Evolutionary conservation across 2,888 invertebrate species (phyloP).

Genomic region (Leptarthrus brevirostris): DNA sequence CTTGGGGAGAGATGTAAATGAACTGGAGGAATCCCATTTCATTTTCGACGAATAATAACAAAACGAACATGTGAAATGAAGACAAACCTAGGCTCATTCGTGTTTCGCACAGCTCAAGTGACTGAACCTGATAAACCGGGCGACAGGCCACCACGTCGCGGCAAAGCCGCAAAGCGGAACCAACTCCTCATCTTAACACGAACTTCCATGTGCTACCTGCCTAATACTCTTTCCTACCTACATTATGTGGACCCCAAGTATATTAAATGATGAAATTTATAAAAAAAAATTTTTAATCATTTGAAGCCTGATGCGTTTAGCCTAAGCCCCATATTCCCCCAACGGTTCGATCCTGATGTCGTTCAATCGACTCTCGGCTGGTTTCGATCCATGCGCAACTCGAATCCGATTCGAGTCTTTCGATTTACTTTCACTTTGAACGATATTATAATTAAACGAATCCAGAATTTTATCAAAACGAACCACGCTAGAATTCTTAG

Average conservation of each 20-base stretch:
- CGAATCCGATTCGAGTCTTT: slow-evolving; percentile 5
- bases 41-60: slow-evolving; percentile 25
- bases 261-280: slow-evolving; percentile 24
- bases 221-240: neutral
- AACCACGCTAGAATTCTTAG: slow-evolving; percentile 20
- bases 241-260: slow-evolving; percentile 25
- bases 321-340: neutral
- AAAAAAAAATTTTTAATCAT: slow-evolving; percentile 32
- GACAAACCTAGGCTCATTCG: neutral
- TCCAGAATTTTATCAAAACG: slow-evolving; percentile 19
- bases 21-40: slow-evolving; percentile 41
- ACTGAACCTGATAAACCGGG: slow-evolving; percentile 46
- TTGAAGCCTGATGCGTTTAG: neutral
- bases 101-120: slow-evolving; percentile 15
- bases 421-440: slow-evolving; percentile 38
- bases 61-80: slow-evolving; percentile 4
- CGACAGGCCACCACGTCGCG: slow-evolving; percentile 24
- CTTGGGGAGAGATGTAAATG: slow-evolving; percentile 40
- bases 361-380: too few species aligned
- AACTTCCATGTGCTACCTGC: slow-evolving; percentile 30
- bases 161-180: slow-evolving; percentile 35
- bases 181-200: slow-evolving; percentile 40
- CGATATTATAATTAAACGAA: slow-evolving; percentile 28
- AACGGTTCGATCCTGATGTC: neutral
- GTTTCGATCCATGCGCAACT: too few species aligned